These are phyloP conservation scores for Enteromius treurensis DNA, from an alignment of 2,797 vertebrate species.

Conservation along the genomic window DNA sequence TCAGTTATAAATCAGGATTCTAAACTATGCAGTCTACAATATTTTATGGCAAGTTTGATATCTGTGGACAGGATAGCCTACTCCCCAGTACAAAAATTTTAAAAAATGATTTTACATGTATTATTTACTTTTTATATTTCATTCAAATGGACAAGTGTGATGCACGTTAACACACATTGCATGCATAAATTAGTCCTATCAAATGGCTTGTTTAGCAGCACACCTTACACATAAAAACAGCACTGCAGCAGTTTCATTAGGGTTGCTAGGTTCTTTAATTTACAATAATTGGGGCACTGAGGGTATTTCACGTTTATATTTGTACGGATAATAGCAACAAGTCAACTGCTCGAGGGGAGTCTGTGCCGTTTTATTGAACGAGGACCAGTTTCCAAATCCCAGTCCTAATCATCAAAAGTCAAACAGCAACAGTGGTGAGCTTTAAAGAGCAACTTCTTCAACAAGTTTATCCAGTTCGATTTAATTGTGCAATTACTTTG, in stretches of 20 bases:
- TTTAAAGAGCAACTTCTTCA: slow-evolving; percentile 51
- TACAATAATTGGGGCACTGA: slow-evolving; percentile 72
- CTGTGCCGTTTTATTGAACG: slow-evolving; percentile 29
- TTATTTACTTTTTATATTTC: not conserved
- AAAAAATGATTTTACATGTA: not conserved
- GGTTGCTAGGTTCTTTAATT: slow-evolving; percentile 73
- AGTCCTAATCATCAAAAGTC: slow-evolving; percentile 28
- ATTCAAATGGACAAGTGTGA: not conserved
- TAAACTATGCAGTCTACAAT: no score
- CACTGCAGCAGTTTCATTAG: slow-evolving; percentile 75
- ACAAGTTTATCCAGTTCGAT: slow-evolving; percentile 49
- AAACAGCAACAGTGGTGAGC: slow-evolving; percentile 33
- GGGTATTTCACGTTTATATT: slow-evolving; percentile 67
- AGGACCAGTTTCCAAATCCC: slow-evolving; percentile 19
- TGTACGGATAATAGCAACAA: slow-evolving; percentile 51
- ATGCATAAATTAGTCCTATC: slow-evolving; percentile 30
- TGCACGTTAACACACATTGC: not conserved
- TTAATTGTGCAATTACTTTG: slow-evolving; percentile 69
- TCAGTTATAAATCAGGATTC: not conserved
- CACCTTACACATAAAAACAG: slow-evolving; percentile 67
- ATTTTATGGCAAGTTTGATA: not conserved
- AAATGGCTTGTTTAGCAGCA: slow-evolving; percentile 65
- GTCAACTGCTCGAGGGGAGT: slow-evolving; percentile 44
- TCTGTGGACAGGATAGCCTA: no score
- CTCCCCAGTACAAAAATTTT: not conserved